Base-by-base conservation (phyloP, 2,113 vertebrate genomes). In the Anguilla japonica region DNA sequence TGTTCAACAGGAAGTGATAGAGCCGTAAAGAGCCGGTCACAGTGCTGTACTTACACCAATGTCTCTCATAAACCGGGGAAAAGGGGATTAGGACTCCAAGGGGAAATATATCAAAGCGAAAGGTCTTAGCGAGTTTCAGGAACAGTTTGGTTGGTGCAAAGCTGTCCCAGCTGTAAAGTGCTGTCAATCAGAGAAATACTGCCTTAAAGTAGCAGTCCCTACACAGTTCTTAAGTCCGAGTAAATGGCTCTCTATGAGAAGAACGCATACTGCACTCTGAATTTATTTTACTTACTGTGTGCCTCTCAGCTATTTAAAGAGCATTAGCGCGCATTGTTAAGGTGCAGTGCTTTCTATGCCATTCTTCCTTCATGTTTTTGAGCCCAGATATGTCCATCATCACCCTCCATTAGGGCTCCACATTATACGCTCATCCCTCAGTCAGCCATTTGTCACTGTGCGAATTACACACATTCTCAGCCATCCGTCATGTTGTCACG, bases 401-500 rank as follows among this genome's bases (percentile, higher is more conserved):
- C 71, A 34, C 71, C n/a, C 9, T 34, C 71, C 71, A 75, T 75
- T 75, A 75, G 71, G 34, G 71, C 71, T 75, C 20, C 11, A 34
- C 71, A 75, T 75, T 34, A 75, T 26, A 34, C n/a, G n/a, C 26
- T 34, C 71, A 34, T 75, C 71, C 71, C 71, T 29, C 71, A 29
- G 71, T 75, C 71, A 75, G 71, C 71, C 71, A 34, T 75, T 75
- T 75, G n/a, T 75, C 71, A 75, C 26, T 34, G n/a, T 34, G 29
- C n/a, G 71, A 13, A 75, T 75, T 75, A 75, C 71, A 34, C n/a
- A 34, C 71, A 34, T 34, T 75, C 26, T 75, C 71, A 75, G n/a
- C 71, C 71, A 75, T 75, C 71, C n/a, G 71, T 75, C 71, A 75
- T 75, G 71, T 34, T 75, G 71, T 75, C 71, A 34, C 71, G n/a